A percentile compares a stretch with the other conserved stretches of the same genome.
phyloP scores from a whole-genome alignment of 2,797 vertebrate species.

The Lacerta viridis region DNA sequence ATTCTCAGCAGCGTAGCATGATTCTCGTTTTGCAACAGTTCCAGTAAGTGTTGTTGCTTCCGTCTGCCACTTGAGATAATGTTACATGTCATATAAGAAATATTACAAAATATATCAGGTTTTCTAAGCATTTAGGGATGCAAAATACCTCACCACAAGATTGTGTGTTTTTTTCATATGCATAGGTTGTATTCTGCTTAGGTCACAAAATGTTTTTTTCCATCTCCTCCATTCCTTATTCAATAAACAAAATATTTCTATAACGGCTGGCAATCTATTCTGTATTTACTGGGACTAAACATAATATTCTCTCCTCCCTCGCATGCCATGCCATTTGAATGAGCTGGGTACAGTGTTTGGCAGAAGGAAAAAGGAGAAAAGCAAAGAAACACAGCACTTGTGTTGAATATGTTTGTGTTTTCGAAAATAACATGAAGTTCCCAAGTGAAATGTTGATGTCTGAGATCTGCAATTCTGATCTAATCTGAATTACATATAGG shows the following conservation, averaged over 20 bases:
- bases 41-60: slow-evolving; percentile 55
- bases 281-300: slow-evolving; percentile 66
- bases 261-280: slow-evolving; percentile 63
- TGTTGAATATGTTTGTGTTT: slow-evolving; percentile 70
- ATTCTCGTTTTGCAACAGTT: slow-evolving; percentile 57
- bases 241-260: slow-evolving; percentile 70
- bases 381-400: slow-evolving; percentile 64
- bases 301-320: slow-evolving; percentile 68
- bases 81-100: slow-evolving; percentile 54
- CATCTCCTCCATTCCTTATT: slow-evolving; percentile 27
- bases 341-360: slow-evolving; percentile 66
- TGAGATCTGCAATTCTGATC: slow-evolving; percentile 32
- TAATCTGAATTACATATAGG: slow-evolving; percentile 21
- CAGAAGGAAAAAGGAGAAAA: slow-evolving; percentile 66
- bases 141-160: slow-evolving; percentile 34
- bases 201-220: slow-evolving; percentile 29
- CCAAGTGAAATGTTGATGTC: slow-evolving; percentile 51
- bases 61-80: slow-evolving; percentile 64
- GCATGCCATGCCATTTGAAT: slow-evolving; percentile 65
- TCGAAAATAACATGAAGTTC: slow-evolving; percentile 61
- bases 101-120: slow-evolving; percentile 46
- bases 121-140: slow-evolving; percentile 47
- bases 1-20: slow-evolving; percentile 56
- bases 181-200: slow-evolving; percentile 47
- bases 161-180: slow-evolving; percentile 18